Base-by-base conservation (phyloP, 2,888 invertebrate species). In the Drosophila crucigera region DNA sequence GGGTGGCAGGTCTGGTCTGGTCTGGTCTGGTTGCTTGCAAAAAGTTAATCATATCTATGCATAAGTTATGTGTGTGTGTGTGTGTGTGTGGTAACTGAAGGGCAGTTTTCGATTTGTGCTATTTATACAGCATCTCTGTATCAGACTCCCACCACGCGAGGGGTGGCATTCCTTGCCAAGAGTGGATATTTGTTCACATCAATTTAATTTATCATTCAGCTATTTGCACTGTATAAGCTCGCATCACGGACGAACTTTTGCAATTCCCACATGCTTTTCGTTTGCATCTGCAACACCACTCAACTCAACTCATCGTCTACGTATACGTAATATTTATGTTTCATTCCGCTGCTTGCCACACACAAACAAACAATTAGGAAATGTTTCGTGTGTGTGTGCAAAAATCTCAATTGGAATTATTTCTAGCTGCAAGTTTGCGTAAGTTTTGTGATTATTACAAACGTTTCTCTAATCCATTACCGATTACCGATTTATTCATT, bases 241-340 rank as follows among this genome's bases (percentile, higher is more conserved):
- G 30, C 50, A 62, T 53, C 31, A 47, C 41, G 68, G 62, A 68
- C 70, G 59, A 90, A 79, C 75, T 90, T 77, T 77, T 86, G 75
- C 82, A 87, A 79, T 83, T 87, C 91, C 86, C 86, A 75, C 60
- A 80, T 77, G 87, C 64, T 62, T 76, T 81, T 41, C 59, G 66
- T 62, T 54, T 64, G 41, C 70, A 35, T 56, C 41, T 56, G 56
- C 56, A 56, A 28, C 28, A 39, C 56, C 39, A 9, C 35, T 54
- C 62, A 22, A 54, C n/a, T 41, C 41, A 41, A 11, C 43, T 14
- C 7, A 47, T n/a, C 41, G 41, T 10, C 4, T 43, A 47, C 47
- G 47, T 73, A 86, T 90, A 81, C 89, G 89, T 86, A 85, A 81
- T 90, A 90, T 90, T 89, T 89, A 81, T 90, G 90, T 89, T 90